These are phyloP conservation scores for Tachystola acroxantha DNA, from an alignment of 2,888 invertebrate genomes.

Conservation along the genomic window DNA sequence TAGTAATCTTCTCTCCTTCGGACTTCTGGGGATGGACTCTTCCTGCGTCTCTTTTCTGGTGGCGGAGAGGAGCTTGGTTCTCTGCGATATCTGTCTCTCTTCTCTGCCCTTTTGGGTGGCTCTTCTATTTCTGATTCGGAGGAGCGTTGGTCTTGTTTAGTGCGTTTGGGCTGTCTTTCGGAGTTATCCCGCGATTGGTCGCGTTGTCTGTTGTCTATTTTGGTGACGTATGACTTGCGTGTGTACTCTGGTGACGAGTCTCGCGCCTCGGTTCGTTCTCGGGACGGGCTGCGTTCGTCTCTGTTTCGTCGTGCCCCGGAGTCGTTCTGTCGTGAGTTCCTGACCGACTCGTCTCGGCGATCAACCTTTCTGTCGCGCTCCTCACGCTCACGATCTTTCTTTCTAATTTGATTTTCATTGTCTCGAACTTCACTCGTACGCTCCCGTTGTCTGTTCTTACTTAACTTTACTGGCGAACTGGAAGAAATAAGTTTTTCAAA, in stretches of 20 bases:
- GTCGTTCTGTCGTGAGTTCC: constrained; percentile 31
- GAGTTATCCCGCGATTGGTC: constrained; percentile 37
- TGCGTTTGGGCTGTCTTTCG: constrained; percentile 34
- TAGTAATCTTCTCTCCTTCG: constrained; percentile 35
- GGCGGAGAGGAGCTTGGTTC: constrained; percentile 47
- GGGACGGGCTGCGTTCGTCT: constrained; percentile 41
- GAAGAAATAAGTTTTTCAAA: constrained; percentile 20
- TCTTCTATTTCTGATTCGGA: constrained; percentile 46
- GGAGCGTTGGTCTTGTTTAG: constrained; percentile 37
- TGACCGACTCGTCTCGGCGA: constrained; percentile 39
- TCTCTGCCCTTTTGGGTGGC: constrained; percentile 29
- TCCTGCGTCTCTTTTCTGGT: constrained; percentile 52
- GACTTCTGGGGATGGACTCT: constrained; percentile 43
- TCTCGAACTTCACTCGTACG: constrained; percentile 47
- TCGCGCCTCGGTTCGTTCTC: constrained; percentile 36
- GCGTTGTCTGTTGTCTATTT: constrained; percentile 46
- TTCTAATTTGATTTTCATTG: constrained; percentile 49
- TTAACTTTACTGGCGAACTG: constrained; percentile 61
- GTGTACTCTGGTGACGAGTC: constrained; percentile 44
- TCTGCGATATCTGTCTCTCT: constrained; percentile 38
- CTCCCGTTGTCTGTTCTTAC: constrained; percentile 50
- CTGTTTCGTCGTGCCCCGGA: constrained; percentile 29
- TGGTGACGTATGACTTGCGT: constrained; percentile 54
- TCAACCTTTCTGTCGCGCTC: constrained; percentile 61
- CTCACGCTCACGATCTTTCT: constrained; percentile 58